Conservation (phyloP, 2,113 vertebrate species). For the Cheilinus undulatus region DNA sequence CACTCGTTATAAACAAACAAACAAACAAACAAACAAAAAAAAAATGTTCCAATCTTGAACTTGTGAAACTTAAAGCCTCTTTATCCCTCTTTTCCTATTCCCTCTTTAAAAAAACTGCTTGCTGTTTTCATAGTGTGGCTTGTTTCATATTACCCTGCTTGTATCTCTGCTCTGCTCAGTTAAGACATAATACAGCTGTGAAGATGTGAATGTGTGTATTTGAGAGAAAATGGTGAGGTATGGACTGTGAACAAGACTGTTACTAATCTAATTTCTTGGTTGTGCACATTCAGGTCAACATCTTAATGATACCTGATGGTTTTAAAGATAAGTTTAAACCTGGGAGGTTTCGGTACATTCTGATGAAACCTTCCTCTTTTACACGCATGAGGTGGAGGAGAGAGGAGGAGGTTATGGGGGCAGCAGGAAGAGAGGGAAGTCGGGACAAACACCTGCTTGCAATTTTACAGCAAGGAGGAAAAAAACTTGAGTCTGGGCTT, state of each 20-base stretch:
- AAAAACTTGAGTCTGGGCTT: conserved; percentile 65
- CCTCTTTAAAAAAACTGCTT: conserved; percentile 54
- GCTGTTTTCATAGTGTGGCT: conserved; percentile 55
- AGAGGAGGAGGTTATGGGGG: conserved; percentile 37
- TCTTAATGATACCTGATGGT: conserved; percentile 48
- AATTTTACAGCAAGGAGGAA: conserved; percentile 78
- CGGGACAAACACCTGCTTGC: conserved; percentile 83
- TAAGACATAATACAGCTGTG: conserved; percentile 47
- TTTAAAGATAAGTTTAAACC: conserved; percentile 57
- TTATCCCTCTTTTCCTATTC: conserved; percentile 36
- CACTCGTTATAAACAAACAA: too few species aligned
- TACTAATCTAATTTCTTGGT: conserved; percentile 66
- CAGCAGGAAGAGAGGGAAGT: conserved; percentile 62
- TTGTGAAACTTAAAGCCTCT: conserved; percentile 18
- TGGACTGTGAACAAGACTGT: conserved; percentile 47
- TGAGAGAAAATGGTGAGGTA: conserved; percentile 30
- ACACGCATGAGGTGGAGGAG: conserved; percentile 43
- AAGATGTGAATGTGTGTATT: conserved; percentile 44
- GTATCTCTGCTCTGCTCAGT: not conserved
- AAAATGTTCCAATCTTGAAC: not conserved
- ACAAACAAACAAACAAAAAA: not conserved
- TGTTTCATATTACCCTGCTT: conserved; percentile 42
- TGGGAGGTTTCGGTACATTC: conserved; percentile 54
- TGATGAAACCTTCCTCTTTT: conserved; percentile 61
- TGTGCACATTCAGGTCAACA: conserved; percentile 58